phyloP scores from a whole-genome alignment of 2,113 vertebrate genomes.

The Pelobates fuscus region DNA sequence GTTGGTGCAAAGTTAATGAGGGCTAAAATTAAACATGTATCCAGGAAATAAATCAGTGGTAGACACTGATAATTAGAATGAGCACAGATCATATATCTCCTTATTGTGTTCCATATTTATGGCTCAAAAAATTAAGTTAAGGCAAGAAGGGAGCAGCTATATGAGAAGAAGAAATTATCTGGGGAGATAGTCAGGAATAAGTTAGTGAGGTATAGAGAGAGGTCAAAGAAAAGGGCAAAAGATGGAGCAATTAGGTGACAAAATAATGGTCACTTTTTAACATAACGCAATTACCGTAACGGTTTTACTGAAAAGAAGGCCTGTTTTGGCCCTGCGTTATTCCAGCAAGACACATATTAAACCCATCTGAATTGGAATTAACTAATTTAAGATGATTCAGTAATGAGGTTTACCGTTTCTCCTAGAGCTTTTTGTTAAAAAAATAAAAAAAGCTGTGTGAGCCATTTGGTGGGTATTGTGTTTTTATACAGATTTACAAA shows the following conservation, averaged over 20 bases:
- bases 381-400: no score
- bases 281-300: no score
- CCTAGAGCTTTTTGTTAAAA: no score
- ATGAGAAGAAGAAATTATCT: constrained; percentile 14
- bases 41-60: constrained; percentile 26
- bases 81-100: constrained; percentile 41
- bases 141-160: constrained; percentile 14
- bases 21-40: constrained; percentile 48
- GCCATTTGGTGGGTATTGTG: no score
- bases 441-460: no score
- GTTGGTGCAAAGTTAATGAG: constrained; percentile 45
- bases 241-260: not conserved
- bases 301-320: no score
- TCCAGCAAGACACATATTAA: no score
- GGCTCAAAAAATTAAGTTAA: constrained; percentile 37
- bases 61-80: constrained; percentile 34
- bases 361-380: no score
- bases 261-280: not conserved
- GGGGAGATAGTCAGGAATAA: not conserved
- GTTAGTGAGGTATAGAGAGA: not conserved
- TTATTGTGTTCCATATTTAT: constrained; percentile 26
- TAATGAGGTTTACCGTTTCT: no score
- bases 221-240: not conserved
- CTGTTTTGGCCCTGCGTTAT: no score
- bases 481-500: no score